A percentile compares a stretch with the other conserved stretches of the same genome.
phyloP scores from a whole-genome alignment of 2,113 vertebrate species.

The Gymnocephalus cernua region DNA sequence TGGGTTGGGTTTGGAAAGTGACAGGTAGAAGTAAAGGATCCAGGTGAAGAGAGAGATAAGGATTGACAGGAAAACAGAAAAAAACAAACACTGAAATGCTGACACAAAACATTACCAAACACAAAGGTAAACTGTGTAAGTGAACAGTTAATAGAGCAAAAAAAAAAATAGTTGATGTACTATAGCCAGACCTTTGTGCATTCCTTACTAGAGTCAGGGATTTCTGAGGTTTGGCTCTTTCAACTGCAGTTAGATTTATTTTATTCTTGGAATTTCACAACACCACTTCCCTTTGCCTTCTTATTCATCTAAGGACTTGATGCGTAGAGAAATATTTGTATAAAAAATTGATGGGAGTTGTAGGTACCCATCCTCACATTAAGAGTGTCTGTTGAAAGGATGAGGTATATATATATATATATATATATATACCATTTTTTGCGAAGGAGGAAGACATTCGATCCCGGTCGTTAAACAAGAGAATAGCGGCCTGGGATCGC shows the following conservation, averaged over 20 bases:
- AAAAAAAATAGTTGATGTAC: conserved; percentile 51
- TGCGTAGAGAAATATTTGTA: conserved; percentile 60
- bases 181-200: conserved; percentile 57
- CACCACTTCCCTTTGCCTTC: conserved; percentile 30
- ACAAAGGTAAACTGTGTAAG: conserved; percentile 50
- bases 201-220: conserved; percentile 68
- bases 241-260: conserved; percentile 73
- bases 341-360: conserved; percentile 67
- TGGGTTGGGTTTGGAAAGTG: conserved; percentile 12
- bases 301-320: conserved; percentile 47
- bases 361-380: conserved; percentile 54
- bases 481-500: conserved; percentile 49
- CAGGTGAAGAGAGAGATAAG: conserved; percentile 26
- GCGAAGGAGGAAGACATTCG: conserved; percentile 55
- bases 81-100: background rate
- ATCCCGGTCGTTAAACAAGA: conserved; percentile 72
- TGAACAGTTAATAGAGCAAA: conserved; percentile 21
- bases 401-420: background rate
- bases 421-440: conserved; percentile 14
- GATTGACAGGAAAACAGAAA: background rate
- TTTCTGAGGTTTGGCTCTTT: conserved; percentile 80
- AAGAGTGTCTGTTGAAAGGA: conserved; percentile 54
- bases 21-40: conserved; percentile 27
- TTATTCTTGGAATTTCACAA: conserved; percentile 68
- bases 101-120: conserved; percentile 30